Base-by-base conservation (phyloP, 2,113 vertebrate species). In the Panurus biarmicus region DNA sequence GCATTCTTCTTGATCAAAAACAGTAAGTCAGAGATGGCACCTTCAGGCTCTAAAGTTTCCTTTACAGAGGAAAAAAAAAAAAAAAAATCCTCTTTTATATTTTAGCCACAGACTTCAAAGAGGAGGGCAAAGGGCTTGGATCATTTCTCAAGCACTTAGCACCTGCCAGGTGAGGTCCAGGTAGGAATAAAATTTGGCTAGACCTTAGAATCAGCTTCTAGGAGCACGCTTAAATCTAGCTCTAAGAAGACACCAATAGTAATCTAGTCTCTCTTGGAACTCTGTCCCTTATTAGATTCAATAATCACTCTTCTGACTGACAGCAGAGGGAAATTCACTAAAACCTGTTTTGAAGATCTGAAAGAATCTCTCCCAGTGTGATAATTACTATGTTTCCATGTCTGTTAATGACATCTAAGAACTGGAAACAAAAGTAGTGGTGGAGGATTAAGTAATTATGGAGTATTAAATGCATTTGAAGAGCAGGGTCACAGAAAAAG, bases 401-500 rank as follows among this genome's bases (percentile, higher is more conserved):
- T 83, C 95, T 71, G 86, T 73, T 96, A 96, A 96, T 93, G 94
- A 95, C 93, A 95, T 87, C 66, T 94, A 95, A 93, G 94, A 94
- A 95, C 81, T 91, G 84, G 90, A 95, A 95, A 93, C 95, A 95
- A 89, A 95, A 95, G 92, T 83, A 91, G 84, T 8, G 5, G 84
- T 58, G 47, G 72, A 91, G 92, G 97, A 97, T 97, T 97, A 97
- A 97, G 96, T 97, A 97, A 97, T 97, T 97, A 97, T 7, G 38
- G 80, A 92, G 97, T 57, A 96, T 97, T 97, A 97, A 85, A 96
- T 93, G 80, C 94, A 87, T 96, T 95, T 94, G 95, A 95, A 95
- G 89, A 95, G 31, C 95, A 90, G 86, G 95, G 97, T 97, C 97
- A 97, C 78, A 89, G 93, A 79, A 96, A 93, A 86, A 95, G 90